Conservation (phyloP, 2,113 vertebrate genomes). For the Colistium nudipinnis region DNA sequence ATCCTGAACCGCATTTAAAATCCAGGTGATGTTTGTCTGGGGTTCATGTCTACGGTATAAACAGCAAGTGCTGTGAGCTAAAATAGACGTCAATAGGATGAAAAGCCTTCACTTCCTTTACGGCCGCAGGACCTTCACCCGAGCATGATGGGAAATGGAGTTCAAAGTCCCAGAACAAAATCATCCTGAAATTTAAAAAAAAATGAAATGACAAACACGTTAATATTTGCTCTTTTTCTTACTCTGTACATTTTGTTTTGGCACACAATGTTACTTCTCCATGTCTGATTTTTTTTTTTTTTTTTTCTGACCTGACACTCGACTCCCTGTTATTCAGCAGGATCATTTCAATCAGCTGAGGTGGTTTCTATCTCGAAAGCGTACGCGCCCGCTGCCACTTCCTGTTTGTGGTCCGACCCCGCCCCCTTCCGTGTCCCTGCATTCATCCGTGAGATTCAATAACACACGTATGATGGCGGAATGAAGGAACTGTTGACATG, state of each 20-base stretch:
- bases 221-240: not conserved
- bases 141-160: constrained; percentile 8
- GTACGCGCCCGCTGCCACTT: too few species aligned
- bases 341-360: too few species aligned
- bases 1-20: not conserved
- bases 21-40: not conserved
- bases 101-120: not conserved
- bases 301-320: too few species aligned
- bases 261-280: too few species aligned
- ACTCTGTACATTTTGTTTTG: too few species aligned
- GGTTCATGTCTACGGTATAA: not conserved
- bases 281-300: not conserved
- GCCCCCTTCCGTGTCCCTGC: not conserved
- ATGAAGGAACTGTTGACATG: not conserved
- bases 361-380: too few species aligned
- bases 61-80: not conserved
- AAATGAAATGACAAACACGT: too few species aligned
- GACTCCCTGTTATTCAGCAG: too few species aligned
- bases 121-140: not conserved
- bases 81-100: not conserved
- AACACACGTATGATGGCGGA: not conserved
- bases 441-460: too few species aligned
- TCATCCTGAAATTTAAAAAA: not conserved
- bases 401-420: not conserved
- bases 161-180: not conserved